phyloP scores from a whole-genome alignment of 1,140 invertebrate species.

The Cydia pomonella region DNA sequence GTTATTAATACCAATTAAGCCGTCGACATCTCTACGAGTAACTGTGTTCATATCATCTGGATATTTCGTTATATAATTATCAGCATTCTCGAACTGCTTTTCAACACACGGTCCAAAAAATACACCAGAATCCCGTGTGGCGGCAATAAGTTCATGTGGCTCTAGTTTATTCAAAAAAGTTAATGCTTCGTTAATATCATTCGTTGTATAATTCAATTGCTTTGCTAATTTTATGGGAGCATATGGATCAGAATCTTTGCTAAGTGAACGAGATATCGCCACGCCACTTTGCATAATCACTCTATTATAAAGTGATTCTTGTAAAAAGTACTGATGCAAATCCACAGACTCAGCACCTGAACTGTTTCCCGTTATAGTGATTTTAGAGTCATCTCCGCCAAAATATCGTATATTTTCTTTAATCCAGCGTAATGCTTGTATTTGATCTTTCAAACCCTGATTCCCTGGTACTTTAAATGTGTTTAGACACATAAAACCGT shows the following conservation, averaged over 20 bases:
- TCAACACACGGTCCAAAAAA: constrained; percentile 42
- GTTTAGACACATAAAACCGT: constrained; percentile 86
- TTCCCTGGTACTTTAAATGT: constrained; percentile 85
- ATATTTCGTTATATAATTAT: constrained; percentile 39
- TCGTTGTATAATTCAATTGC: constrained; percentile 40
- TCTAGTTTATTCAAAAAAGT: constrained; percentile 38
- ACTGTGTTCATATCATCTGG: constrained; percentile 39
- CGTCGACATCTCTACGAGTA: constrained; percentile 31
- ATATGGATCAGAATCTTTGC: constrained; percentile 25
- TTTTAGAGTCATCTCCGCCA: constrained; percentile 84
- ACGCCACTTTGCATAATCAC: constrained; percentile 49
- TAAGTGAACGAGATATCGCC: constrained; percentile 10
- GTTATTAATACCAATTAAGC: constrained; percentile 41
- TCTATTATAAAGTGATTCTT: constrained; percentile 46
- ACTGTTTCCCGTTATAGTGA: constrained; percentile 85
- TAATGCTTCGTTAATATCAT: constrained; percentile 39
- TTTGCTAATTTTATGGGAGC: constrained; percentile 40
- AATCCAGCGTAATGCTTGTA: constrained; percentile 84
- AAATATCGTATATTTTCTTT: constrained; percentile 85
- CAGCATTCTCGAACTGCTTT: constrained; percentile 41
- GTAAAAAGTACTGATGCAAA: constrained; percentile 42
- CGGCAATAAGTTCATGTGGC: constrained; percentile 38
- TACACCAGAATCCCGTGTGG: constrained; percentile 32
- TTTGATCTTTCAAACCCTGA: constrained; percentile 86
- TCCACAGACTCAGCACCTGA: constrained; percentile 77